Evolutionary conservation across 2,888 invertebrate species (phyloP).

Genomic region (Watsonalla cultraria): DNA sequence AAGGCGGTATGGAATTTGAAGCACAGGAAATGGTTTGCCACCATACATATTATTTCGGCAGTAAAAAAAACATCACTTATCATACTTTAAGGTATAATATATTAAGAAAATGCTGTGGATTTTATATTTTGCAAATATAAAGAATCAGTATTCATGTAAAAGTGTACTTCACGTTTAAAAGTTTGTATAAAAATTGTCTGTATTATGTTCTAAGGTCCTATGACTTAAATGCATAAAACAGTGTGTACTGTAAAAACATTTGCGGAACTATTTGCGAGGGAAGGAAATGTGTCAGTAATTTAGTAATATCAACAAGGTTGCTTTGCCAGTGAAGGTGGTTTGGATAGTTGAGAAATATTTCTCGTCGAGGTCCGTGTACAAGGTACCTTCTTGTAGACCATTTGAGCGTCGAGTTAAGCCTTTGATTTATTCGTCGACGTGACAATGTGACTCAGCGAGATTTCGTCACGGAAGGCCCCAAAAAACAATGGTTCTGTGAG

Average conservation of each 20-base stretch:
- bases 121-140: too few species aligned
- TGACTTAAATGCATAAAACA: slow-evolving; percentile 26
- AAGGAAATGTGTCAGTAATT: slow-evolving; percentile 53
- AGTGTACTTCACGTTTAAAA: too few species aligned
- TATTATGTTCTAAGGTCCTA: too few species aligned
- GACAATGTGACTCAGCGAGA: slow-evolving; percentile 36
- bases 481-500: slow-evolving; percentile 40
- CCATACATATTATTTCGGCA: slow-evolving; percentile 2
- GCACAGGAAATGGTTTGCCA: slow-evolving; percentile 26
- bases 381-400: slow-evolving; percentile 18
- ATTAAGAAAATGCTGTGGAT: too few species aligned
- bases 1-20: slow-evolving; percentile 34
- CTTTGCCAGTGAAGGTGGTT: slow-evolving; percentile 57
- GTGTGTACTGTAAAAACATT: slow-evolving; percentile 35
- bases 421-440: slow-evolving; percentile 37
- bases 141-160: too few species aligned
- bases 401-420: slow-evolving; percentile 17
- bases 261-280: slow-evolving; percentile 62
- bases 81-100: too few species aligned
- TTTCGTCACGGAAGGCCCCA: slow-evolving; percentile 41
- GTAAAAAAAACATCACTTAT: too few species aligned
- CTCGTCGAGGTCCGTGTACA: slow-evolving; percentile 30
- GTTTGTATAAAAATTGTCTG: too few species aligned
- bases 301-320: slow-evolving; percentile 57
- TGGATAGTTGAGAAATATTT: slow-evolving; percentile 58